A percentile compares a stretch with the other conserved stretches of the same genome.
These are phyloP conservation scores for Clistopyga incitator DNA, from an alignment of 2,888 invertebrate genomes.

Conservation along the genomic window DNA sequence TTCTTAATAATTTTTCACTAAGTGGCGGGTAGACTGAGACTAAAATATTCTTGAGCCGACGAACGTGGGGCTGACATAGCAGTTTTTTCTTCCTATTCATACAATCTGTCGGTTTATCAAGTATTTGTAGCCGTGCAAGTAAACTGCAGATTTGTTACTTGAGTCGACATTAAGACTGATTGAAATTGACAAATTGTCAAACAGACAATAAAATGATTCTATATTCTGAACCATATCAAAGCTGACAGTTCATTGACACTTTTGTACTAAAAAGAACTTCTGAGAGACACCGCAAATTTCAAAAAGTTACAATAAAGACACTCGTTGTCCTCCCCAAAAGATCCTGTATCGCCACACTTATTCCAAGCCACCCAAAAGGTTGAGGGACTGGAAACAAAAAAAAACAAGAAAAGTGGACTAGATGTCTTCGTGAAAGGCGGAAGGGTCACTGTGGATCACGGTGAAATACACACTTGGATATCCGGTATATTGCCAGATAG, in stretches of 20 bases:
- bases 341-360: slow-evolving; percentile 36
- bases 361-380: slow-evolving; percentile 29
- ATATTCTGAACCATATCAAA: background rate
- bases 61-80: no score
- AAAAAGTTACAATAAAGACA: background rate
- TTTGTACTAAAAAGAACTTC: background rate
- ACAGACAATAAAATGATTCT: background rate
- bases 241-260: background rate
- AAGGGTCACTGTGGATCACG: slow-evolving; percentile 48
- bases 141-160: no score
- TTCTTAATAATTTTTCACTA: no score
- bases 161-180: background rate
- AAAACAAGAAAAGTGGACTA: slow-evolving; percentile 27
- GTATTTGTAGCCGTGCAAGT: no score
- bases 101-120: no score
- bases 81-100: no score
- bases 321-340: slow-evolving; percentile 1
- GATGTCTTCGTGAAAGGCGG: slow-evolving; percentile 52
- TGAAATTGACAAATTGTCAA: background rate
- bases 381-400: slow-evolving; percentile 12
- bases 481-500: slow-evolving; percentile 67
- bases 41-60: no score
- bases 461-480: slow-evolving; percentile 67
- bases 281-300: background rate
- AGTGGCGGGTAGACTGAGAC: no score